Base-by-base conservation (phyloP, 2,113 vertebrate species). In the Aspidoscelis tigris region DNA sequence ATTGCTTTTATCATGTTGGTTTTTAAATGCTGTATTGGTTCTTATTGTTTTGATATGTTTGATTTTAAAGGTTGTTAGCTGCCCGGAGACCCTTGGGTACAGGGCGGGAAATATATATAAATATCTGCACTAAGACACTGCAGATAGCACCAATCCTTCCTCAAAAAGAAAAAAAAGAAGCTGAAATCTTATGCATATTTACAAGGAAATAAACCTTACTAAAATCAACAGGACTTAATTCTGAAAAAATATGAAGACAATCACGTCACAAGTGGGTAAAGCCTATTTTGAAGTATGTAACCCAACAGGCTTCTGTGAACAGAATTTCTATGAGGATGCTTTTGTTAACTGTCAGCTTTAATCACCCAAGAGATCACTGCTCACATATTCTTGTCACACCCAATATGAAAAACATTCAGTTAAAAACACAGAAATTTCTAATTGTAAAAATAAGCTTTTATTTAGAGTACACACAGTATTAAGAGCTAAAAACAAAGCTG, bases 401-500 rank as follows among this genome's bases (percentile, higher is more conserved):
- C 24, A 74, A n/a, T 78, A 61, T 44, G 18, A 84, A 68, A 0
- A 47, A 22, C 47, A 80, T 73, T 22, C 16, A 83, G 80, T 1
- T 61, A 61, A 24, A 3, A 24, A 71, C 2, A 41, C 44, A n/a
- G 41, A 1, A 14, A 61, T 50, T 16, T 26, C 43, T 24, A 47
- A 73, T 83, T 9, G 3, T 14, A 16, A 33, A 12, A 72, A 1
- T 50, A 66, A 41, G 9, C 18, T 1, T 26, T 73, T n/a, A 1
- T 47, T 33, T 0, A 33, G 0, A 10, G 44, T 5, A 14, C 6
- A 58, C 6, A 5, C 58, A 61, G 58, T 18, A 61, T 55, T 80
- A 91, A 90, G 66, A 89, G 86, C 68, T 58, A 73, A 86, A 87
- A 90, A 79, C 85, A 0, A 76, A 88, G 1, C 69, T 64, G 22